Evolutionary conservation across 2,888 invertebrate genomes (phyloP).

Genomic region (Agrypnus murinus): DNA sequence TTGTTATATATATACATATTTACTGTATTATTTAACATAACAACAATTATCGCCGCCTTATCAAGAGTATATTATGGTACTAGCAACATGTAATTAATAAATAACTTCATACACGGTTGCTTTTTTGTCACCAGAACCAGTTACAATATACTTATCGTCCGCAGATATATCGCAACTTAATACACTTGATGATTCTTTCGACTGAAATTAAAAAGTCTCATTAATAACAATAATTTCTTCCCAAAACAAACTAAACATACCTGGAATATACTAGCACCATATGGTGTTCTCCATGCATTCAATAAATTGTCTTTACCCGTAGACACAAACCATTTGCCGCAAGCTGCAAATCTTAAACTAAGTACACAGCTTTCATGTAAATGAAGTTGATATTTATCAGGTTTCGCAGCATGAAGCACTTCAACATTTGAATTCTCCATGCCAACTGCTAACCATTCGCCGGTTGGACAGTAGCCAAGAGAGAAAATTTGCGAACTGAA

Average conservation of each 20-base stretch:
- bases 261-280: conserved; percentile 99
- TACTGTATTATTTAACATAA: conserved; percentile 46
- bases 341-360: conserved; percentile 94
- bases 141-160: conserved; percentile 98
- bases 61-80: conserved; percentile 31
- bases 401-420: conserved; percentile 91
- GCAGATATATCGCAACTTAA: conserved; percentile 98
- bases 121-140: conserved; percentile 98
- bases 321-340: conserved; percentile 99
- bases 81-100: conserved; percentile 75
- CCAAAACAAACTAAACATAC: conserved; percentile 72
- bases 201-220: conserved; percentile 74
- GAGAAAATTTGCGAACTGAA: conserved; percentile 91
- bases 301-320: conserved; percentile 99
- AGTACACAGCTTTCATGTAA: conserved; percentile 98
- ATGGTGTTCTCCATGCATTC: conserved; percentile 98
- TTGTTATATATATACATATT: conserved; percentile 49
- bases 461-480: conserved; percentile 93
- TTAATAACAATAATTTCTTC: background rate
- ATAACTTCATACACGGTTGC: conserved; percentile 98
- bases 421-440: conserved; percentile 99
- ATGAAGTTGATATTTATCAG: conserved; percentile 96
- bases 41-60: conserved; percentile 39
- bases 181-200: conserved; percentile 97
- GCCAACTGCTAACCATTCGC: conserved; percentile 98